Evolutionary conservation across 2,113 vertebrate species (phyloP), one percentile per base, ranked within the genome.

Genomic region (Illadopsis cleaveri): DNA sequence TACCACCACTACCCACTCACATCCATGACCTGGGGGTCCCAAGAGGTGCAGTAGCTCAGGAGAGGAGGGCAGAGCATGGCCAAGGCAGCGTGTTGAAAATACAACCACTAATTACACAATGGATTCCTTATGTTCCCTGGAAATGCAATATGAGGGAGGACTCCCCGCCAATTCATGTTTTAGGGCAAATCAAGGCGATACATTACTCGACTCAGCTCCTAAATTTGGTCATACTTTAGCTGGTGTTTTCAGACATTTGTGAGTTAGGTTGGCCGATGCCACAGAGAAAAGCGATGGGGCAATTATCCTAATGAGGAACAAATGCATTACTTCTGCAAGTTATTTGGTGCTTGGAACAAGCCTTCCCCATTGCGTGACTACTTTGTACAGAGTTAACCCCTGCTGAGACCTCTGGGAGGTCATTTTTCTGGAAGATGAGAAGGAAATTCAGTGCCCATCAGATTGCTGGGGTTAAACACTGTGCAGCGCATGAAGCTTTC

Each of bases 301-400:
- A 97, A 97, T 97, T 97, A 97, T 54, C 61, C 50, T 97, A 97
- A 97, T 96, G 86, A 93, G 69, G 92, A 96, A 97, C 96, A 97
- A 97, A 97, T 97, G 95, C 80, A 81, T 92, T 96, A 70, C 82
- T 97, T 85, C 95, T 97, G 95, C 73, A 91, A 97, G 93, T 93
- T 94, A 96, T 96, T 96, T 94, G 83, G 90, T 90, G 76, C 73
- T 91, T 96, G 94, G 94, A 95, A 96, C 44, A 25, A 93, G 83
- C 57, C 75, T 62, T 84, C 75, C 68, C 51, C 57, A 1, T 93
- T 94, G 83, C 78, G 40, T 97, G 93, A 97, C 93, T 93, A 11
- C 90, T 90, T 91, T 65, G 89, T 4, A 2, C 50, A 51, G 88
- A 90, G 84, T 95, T 97, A 96, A 97, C 96, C 91, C 94, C 93